phyloP scores from a whole-genome alignment of 2,888 invertebrate genomes.

The Dasysyrphus tricinctus region DNA sequence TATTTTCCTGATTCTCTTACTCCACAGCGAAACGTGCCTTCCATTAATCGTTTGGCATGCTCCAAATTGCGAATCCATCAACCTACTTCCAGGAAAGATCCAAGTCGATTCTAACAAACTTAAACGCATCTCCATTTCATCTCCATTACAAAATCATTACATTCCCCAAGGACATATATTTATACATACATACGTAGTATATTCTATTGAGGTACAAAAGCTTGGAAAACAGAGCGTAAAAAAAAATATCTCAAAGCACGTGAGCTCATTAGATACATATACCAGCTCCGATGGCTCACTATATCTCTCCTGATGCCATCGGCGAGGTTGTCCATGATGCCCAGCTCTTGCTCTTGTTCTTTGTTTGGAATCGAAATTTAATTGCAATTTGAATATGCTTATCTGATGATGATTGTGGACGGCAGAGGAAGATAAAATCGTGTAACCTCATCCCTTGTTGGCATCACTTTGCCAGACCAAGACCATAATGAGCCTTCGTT shows the following conservation, averaged over 20 bases:
- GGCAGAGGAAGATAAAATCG: conserved; percentile 21
- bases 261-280: conserved; percentile 61
- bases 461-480: background rate
- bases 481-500: conserved; percentile 50
- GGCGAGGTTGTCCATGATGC: conserved; percentile 29
- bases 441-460: conserved; percentile 31
- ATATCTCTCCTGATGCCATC: background rate
- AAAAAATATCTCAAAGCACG: conserved; percentile 50
- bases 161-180: conserved; percentile 47
- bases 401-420: conserved; percentile 29
- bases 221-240: conserved; percentile 27
- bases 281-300: background rate
- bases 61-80: conserved; percentile 47
- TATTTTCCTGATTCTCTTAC: background rate
- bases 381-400: conserved; percentile 71
- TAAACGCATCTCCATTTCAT: conserved; percentile 51
- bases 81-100: background rate
- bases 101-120: conserved; percentile 35
- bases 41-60: conserved; percentile 13
- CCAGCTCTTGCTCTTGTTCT: conserved; percentile 7
- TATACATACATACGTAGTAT: background rate
- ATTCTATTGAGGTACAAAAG: conserved; percentile 5
- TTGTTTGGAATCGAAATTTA: conserved; percentile 67
- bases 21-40: background rate
- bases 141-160: conserved; percentile 67